These are phyloP conservation scores for Chloroclysta siterata DNA, from an alignment of 2,888 invertebrate genomes.

Conservation along the genomic window DNA sequence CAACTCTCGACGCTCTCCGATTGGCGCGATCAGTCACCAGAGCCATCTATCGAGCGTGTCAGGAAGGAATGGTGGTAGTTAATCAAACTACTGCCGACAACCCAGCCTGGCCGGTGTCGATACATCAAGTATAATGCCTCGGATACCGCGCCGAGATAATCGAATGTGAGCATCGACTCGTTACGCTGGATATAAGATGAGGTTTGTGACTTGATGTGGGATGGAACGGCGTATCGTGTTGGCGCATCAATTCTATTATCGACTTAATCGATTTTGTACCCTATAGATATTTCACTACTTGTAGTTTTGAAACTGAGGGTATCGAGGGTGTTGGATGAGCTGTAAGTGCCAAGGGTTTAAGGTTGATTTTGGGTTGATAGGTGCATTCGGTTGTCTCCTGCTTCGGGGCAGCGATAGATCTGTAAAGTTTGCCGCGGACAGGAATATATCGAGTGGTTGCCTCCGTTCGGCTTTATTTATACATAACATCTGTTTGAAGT, in stretches of 20 bases:
- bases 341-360: conserved; percentile 45
- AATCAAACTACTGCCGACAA: conserved; percentile 81
- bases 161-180: conserved; percentile 84
- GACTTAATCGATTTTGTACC: conserved; percentile 49
- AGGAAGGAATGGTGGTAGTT: conserved; percentile 80
- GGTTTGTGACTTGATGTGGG: conserved; percentile 63
- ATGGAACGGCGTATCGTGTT: conserved; percentile 60
- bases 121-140: conserved; percentile 84
- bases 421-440: conserved; percentile 84
- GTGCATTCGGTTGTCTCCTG: conserved; percentile 61
- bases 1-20: conserved; percentile 76
- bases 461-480: conserved; percentile 85
- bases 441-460: conserved; percentile 85
- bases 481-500: conserved; percentile 85
- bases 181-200: conserved; percentile 83
- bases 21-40: conserved; percentile 67
- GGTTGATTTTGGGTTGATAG: conserved; percentile 61
- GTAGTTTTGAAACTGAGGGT: neutral
- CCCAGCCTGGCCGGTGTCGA: conserved; percentile 81
- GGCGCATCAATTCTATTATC: conserved; percentile 49
- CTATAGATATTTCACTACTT: neutral
- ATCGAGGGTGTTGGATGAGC: conserved; percentile 13
- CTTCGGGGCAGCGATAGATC: conserved; percentile 75
- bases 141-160: conserved; percentile 84
- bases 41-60: conserved; percentile 64